These are phyloP conservation scores for Apodemus speciosus DNA, from an alignment of 2,113 vertebrate genomes.

Conservation along the genomic window DNA sequence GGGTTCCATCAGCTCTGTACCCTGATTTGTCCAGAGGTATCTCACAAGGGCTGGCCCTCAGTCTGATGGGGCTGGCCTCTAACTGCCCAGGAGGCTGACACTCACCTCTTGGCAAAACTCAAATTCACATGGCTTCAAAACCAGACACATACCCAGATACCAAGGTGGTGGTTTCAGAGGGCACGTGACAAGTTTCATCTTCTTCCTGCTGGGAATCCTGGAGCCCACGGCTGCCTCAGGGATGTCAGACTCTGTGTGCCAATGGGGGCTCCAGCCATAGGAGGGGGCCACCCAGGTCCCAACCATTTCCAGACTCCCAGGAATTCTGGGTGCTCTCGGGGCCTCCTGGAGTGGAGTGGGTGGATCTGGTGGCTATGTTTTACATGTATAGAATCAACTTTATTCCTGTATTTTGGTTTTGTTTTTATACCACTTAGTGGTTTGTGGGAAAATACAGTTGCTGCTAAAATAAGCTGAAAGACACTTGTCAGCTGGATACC, in stretches of 20 bases:
- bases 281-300: too few relatives aligned
- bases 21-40: neutral
- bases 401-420: neutral
- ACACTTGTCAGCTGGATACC: rapidly evolving
- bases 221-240: neutral
- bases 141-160: neutral
- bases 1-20: neutral
- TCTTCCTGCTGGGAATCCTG: rapidly evolving
- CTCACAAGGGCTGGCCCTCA: slow-evolving; percentile 29
- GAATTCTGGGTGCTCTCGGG: neutral
- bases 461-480: neutral
- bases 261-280: neutral
- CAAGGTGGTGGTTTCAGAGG: slow-evolving; percentile 19
- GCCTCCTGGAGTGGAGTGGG: too few relatives aligned
- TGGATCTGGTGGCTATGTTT: rapidly evolving
- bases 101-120: neutral
- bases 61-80: neutral
- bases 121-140: neutral
- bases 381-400: neutral
- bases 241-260: rapidly evolving
- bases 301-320: neutral
- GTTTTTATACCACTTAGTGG: neutral
- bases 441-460: neutral
- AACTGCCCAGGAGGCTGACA: slow-evolving; percentile 19
- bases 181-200: rapidly evolving